A percentile compares a stretch with the other conserved stretches of the same genome.
phyloP scores from a whole-genome alignment of 2,888 invertebrate species.

The Diarsia brunnea region DNA sequence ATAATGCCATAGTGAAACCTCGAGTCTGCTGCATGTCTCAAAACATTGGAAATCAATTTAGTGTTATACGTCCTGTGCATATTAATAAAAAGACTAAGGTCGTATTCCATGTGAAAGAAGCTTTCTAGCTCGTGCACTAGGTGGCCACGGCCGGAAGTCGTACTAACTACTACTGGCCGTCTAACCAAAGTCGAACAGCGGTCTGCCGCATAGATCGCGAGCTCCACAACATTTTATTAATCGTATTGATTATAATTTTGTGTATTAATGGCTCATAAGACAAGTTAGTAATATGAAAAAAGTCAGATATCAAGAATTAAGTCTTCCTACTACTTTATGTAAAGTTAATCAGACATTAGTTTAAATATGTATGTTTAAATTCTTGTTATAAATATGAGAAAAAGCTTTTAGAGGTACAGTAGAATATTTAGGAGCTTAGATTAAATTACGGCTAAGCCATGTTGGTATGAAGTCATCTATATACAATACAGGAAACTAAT shows the following conservation, averaged over 20 bases:
- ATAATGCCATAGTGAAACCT: neutral
- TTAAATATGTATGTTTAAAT: no score
- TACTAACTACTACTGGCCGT: neutral
- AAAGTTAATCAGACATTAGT: neutral
- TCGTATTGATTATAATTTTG: neutral
- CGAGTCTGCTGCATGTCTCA: neutral
- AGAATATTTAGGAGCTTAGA: neutral
- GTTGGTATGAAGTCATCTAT: conserved; percentile 22
- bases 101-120: neutral
- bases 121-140: neutral
- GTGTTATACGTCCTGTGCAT: neutral
- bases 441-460: conserved; percentile 18
- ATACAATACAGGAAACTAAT: conserved; percentile 34
- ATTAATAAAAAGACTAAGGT: neutral
- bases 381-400: neutral
- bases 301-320: conserved; percentile 7
- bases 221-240: neutral
- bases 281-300: neutral
- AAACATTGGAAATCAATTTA: neutral
- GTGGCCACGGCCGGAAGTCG: neutral
- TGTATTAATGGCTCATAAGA: neutral
- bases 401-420: neutral
- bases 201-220: neutral
- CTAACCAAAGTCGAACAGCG: neutral
- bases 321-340: neutral